These are phyloP conservation scores for Sternarchorhynchus goeldii DNA, from an alignment of 2,797 vertebrate genomes.

Conservation along the genomic window DNA sequence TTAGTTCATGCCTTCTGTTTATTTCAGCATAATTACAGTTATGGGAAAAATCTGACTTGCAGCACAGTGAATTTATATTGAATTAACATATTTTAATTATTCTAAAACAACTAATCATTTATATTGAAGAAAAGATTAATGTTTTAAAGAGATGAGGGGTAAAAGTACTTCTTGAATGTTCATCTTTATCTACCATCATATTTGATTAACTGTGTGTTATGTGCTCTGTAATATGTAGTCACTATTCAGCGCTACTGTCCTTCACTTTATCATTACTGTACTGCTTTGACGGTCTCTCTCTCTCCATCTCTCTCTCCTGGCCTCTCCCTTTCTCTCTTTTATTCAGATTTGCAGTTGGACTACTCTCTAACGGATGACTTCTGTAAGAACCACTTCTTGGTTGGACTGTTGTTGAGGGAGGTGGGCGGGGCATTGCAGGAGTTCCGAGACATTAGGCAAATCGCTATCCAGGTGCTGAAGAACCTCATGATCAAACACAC, in stretches of 20 bases:
- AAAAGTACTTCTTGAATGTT: not conserved
- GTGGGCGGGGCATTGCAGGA: constrained; percentile 90
- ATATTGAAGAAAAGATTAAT: not conserved
- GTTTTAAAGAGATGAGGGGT: not conserved
- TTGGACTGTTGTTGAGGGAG: constrained; percentile 91
- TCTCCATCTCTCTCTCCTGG: too few relatives aligned
- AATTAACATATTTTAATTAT: constrained; percentile 1
- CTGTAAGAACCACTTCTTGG: constrained; percentile 97
- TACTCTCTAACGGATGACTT: constrained; percentile 96
- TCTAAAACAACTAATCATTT: constrained; percentile 4
- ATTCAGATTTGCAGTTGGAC: constrained; percentile 91
- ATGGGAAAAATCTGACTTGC: not conserved
- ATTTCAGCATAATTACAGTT: not conserved
- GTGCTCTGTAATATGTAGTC: not conserved
- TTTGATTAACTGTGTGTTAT: not conserved
- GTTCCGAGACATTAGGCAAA: constrained; percentile 89
- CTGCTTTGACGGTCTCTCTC: not conserved
- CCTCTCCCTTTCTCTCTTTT: not conserved
- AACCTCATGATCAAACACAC: constrained; percentile 95
- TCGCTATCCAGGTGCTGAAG: constrained; percentile 92
- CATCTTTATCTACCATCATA: too few relatives aligned
- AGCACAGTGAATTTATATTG: not conserved
- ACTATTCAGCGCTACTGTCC: not conserved
- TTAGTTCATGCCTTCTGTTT: not conserved
- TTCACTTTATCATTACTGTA: not conserved